phyloP scores from a whole-genome alignment of 2,888 invertebrate genomes.

The Glyphotaelius pellucidus region DNA sequence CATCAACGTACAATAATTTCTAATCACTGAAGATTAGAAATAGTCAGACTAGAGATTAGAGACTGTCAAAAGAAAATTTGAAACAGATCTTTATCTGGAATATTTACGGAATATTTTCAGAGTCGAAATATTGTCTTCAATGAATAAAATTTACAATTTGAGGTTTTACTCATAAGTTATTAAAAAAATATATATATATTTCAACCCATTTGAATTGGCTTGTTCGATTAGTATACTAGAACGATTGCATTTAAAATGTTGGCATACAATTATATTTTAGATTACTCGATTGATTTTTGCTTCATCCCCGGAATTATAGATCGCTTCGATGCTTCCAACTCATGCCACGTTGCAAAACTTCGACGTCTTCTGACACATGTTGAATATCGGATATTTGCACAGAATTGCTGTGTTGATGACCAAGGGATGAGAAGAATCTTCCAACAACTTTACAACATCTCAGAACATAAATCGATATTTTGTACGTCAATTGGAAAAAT shows the following conservation, averaged over 20 bases:
- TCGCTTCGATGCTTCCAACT: background rate
- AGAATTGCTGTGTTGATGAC: background rate
- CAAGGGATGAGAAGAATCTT: background rate
- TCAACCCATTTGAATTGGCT: background rate
- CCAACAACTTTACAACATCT: background rate
- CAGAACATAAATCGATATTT: background rate
- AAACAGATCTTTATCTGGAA: no score
- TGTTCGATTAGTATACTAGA: background rate
- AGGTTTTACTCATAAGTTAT: no score
- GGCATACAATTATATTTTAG: background rate
- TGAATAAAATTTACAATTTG: no score
- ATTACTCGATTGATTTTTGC: background rate
- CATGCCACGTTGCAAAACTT: conserved; percentile 23
- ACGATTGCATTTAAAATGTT: background rate
- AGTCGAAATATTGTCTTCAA: no score
- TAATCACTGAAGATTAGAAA: no score
- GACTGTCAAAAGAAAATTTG: no score
- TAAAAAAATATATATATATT: no score
- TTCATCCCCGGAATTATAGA: background rate
- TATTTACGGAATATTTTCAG: no score
- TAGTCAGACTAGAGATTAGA: no score
- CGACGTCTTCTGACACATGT: conserved; percentile 11
- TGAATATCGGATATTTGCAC: background rate
- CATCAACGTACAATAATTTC: background rate
- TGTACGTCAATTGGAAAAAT: background rate